These are phyloP conservation scores for Drosophila cardini DNA, from an alignment of 1,140 invertebrate species.

Conservation along the genomic window DNA sequence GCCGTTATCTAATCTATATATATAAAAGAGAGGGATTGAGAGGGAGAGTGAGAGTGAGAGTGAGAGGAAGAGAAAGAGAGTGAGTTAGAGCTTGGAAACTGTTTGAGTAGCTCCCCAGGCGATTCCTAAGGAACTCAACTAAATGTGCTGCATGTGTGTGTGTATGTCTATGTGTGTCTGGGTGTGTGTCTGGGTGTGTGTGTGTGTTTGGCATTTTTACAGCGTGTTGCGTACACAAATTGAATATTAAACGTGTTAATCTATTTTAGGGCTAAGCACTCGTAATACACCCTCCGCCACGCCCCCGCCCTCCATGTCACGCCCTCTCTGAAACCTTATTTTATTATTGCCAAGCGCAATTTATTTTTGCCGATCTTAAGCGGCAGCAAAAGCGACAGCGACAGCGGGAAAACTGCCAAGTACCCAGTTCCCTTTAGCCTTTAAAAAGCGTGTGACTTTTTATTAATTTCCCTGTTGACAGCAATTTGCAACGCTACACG, in stretches of 20 bases:
- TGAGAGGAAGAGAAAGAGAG: background rate
- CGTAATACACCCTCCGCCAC: slow-evolving; percentile 15
- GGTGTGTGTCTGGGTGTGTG: slow-evolving; percentile 11
- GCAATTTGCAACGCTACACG: slow-evolving; percentile 79
- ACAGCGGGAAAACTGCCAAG: slow-evolving; percentile 5
- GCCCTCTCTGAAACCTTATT: slow-evolving; percentile 36
- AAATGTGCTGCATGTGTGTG: background rate
- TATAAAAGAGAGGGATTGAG: background rate
- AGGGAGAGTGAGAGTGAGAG: background rate
- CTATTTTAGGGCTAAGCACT: slow-evolving; percentile 57
- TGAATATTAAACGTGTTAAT: slow-evolving; percentile 82
- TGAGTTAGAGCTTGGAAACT: background rate
- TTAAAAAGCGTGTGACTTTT: slow-evolving; percentile 79
- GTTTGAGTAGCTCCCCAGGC: slow-evolving; percentile 30
- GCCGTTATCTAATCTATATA: slow-evolving; percentile 51
- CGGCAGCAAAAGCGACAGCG: slow-evolving; percentile 7
- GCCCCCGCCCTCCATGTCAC: background rate
- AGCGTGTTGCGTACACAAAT: slow-evolving; percentile 65
- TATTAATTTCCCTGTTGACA: slow-evolving; percentile 83
- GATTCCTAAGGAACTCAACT: slow-evolving; percentile 16
- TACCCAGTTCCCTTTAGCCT: slow-evolving; percentile 44
- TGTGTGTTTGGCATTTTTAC: slow-evolving; percentile 37
- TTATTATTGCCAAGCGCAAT: slow-evolving; percentile 61
- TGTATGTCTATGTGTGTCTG: background rate
- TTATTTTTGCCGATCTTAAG: slow-evolving; percentile 43